phyloP scores from a whole-genome alignment of 2,888 invertebrate genomes.

The Polietes domitor region DNA sequence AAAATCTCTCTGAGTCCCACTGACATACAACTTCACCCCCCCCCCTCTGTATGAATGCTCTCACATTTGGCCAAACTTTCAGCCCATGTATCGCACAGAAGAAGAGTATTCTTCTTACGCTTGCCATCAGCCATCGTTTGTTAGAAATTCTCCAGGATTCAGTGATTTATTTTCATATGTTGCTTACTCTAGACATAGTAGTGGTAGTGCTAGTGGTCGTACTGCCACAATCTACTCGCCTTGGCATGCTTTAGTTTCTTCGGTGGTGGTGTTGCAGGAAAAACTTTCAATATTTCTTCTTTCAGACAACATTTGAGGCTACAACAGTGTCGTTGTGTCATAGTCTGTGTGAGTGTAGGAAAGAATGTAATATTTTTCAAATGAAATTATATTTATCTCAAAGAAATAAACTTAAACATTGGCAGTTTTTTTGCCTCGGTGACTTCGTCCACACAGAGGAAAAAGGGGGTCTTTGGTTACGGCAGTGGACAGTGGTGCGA shows the following conservation, averaged over 20 bases:
- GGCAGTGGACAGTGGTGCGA: too few species aligned
- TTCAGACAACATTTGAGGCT: background rate
- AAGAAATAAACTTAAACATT: conserved; percentile 34
- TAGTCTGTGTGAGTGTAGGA: background rate
- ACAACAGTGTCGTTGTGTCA: background rate
- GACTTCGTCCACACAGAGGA: too few species aligned
- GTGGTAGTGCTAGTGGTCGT: background rate
- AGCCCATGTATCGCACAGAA: background rate
- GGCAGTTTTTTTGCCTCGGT: background rate
- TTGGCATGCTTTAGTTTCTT: background rate
- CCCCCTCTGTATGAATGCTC: too few species aligned
- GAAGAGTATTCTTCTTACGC: background rate
- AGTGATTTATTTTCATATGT: conserved; percentile 56
- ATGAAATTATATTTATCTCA: conserved; percentile 42
- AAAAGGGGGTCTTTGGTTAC: too few species aligned
- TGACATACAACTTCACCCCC: conserved; percentile 13
- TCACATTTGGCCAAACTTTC: background rate
- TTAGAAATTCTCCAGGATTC: conserved; percentile 17
- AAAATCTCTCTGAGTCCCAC: conserved; percentile 14
- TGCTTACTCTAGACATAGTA: conserved; percentile 28
- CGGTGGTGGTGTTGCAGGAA: background rate
- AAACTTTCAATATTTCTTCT: conserved; percentile 1
- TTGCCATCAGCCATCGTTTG: background rate
- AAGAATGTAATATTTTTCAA: conserved; percentile 29
- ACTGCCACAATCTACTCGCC: conserved; percentile 1